Evolutionary conservation across 1,140 invertebrate species (phyloP).

Genomic region (Apolygus lucorum): DNA sequence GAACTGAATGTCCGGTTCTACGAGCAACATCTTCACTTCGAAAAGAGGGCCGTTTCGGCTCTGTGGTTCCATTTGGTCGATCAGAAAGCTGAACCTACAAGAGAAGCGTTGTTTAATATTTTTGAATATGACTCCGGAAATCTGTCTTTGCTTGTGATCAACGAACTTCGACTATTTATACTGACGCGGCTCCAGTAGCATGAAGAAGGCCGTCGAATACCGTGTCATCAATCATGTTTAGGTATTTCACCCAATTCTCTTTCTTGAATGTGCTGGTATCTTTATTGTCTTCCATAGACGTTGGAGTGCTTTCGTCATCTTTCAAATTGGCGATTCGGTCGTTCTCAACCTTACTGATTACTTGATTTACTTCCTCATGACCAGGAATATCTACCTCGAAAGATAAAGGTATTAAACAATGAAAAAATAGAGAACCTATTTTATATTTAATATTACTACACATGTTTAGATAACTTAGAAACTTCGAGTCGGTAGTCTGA

Average conservation of each 20-base stretch:
- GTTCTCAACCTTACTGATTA: too few species aligned
- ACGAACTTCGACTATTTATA: neutral
- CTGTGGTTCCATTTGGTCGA: constrained; percentile 42
- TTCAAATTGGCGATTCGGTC: too few species aligned
- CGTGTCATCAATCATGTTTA: constrained; percentile 52
- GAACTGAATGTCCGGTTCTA: constrained; percentile 52
- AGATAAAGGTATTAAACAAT: too few species aligned
- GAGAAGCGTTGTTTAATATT: constrained; percentile 1
- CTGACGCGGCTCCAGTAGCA: constrained; percentile 37
- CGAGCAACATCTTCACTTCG: constrained; percentile 54
- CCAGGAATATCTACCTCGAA: too few species aligned
- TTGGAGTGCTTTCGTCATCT: too few species aligned
- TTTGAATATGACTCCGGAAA: neutral
- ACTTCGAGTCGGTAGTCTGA: too few species aligned
- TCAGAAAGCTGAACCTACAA: constrained; percentile 41
- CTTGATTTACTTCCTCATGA: too few species aligned
- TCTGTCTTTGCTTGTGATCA: neutral
- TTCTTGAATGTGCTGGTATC: too few species aligned
- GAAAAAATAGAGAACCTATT: too few species aligned
- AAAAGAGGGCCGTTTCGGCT: constrained; percentile 43
- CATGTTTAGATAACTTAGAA: too few species aligned
- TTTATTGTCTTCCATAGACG: too few species aligned
- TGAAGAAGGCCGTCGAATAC: constrained; percentile 48
- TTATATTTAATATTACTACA: too few species aligned
- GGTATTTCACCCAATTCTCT: constrained; percentile 52